Evolutionary conservation across 2,888 invertebrate genomes (phyloP), one percentile per base, ranked within the genome.

Genomic region (Drosophila paramelanica): DNA sequence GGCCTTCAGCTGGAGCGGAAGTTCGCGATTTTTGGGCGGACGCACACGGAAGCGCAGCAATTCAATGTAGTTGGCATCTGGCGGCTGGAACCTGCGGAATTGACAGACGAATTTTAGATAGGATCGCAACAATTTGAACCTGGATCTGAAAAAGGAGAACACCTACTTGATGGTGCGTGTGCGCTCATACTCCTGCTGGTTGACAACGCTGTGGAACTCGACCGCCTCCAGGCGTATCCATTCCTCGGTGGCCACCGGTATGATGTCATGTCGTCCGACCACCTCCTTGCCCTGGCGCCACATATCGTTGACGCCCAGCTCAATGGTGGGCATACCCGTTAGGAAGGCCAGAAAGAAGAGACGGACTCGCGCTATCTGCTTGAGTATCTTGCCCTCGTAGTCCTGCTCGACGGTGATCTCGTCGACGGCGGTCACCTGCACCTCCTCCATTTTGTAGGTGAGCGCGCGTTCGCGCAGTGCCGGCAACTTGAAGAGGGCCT

Each of bases 201-300:
- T 97, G 53, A 99, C 97, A 91, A 97, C 97, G 58, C 96, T 95
- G 93, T 99, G 99, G 92, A 99, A 98, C 92, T 99, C 98, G 0
- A 97, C 95, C 51, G 96, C 95, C 93, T 99, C 99, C 58, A 99
- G 94, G 42, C 98, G 95, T 90, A 99, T 99, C 99, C 99, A 99
- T 93, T 99, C 98, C 93, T 99, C 99, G 0, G 99, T 99, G 70
- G 97, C 97, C 17, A 98, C 98, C 23, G 99, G 99, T 91, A 99
- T 98, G 92, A 99, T 99, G 93, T 99, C 99, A 93, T 99, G 98
- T 4, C 99, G 94, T 0, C 99, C 98, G 1, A 99, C 99, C 56
- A 99, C 98, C 94, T 99, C 99, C 93, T 96, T 96, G n/a, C 99
- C 99, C 93, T 98, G 98, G n/a, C 99, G 94, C 92, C 97, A 95